Conservation (phyloP, 2,888 invertebrate genomes). For the Oxycera nigricornis region DNA sequence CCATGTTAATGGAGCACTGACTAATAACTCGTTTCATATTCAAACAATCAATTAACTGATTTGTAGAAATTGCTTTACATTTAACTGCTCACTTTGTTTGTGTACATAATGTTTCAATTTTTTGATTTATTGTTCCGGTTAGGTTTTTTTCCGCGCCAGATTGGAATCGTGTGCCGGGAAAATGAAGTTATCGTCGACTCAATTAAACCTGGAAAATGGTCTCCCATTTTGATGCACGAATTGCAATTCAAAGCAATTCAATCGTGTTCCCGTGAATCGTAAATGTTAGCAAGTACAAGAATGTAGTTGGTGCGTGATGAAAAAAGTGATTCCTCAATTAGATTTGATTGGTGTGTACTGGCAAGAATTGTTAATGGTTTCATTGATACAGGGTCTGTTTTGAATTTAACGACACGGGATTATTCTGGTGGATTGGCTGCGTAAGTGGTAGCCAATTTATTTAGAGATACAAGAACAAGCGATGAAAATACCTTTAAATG, state of each 20-base stretch:
- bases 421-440: too few relatives aligned
- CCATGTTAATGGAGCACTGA: conserved; percentile 42
- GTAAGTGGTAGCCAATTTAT: too few relatives aligned
- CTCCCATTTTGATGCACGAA: not conserved
- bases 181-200: conserved; percentile 28
- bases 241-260: not conserved
- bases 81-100: conserved; percentile 38
- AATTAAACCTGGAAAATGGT: not conserved
- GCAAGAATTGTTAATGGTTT: not conserved
- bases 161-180: conserved; percentile 28
- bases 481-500: too few relatives aligned
- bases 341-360: not conserved
- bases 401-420: too few relatives aligned
- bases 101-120: conserved; percentile 36
- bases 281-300: not conserved
- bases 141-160: conserved; percentile 4
- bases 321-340: not conserved
- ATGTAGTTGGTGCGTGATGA: not conserved
- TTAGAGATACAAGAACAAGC: too few relatives aligned
- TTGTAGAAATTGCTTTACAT: conserved; percentile 45
- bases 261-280: not conserved
- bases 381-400: not conserved
- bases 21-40: conserved; percentile 46
- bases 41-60: conserved; percentile 48
- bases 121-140: conserved; percentile 37